Evolutionary conservation across 2,888 invertebrate species (phyloP).

Genomic region (Pollenia griseotomentosa): DNA sequence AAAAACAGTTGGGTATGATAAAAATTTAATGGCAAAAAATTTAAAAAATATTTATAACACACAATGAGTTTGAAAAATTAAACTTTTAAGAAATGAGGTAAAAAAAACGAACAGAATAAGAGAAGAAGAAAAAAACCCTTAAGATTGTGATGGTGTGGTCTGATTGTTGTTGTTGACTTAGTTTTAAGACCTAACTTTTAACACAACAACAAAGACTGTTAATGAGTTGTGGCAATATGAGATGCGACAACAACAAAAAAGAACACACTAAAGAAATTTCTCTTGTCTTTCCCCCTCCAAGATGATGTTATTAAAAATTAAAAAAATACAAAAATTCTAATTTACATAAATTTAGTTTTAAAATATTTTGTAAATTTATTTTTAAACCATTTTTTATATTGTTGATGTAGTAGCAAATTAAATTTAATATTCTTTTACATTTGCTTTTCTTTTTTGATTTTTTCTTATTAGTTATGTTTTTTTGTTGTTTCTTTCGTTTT

Average conservation of each 20-base stretch:
- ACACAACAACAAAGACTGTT: slow-evolving; percentile 47
- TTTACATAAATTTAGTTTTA: slow-evolving; percentile 12
- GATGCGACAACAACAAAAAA: slow-evolving; percentile 27
- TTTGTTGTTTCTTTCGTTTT: slow-evolving; percentile 55
- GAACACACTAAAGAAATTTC: not conserved
- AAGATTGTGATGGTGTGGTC: slow-evolving; percentile 60
- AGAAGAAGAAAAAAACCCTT: slow-evolving; percentile 70
- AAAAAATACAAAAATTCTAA: slow-evolving; percentile 23
- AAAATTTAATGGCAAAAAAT: slow-evolving; percentile 13
- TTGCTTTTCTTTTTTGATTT: slow-evolving; percentile 5
- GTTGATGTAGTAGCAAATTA: slow-evolving; percentile 55
- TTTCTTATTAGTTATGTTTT: slow-evolving; percentile 31
- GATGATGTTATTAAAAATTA: slow-evolving; percentile 27
- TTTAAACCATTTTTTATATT: slow-evolving; percentile 16
- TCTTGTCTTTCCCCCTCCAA: not conserved
- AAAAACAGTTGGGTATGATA: slow-evolving; percentile 15
- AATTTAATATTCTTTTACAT: slow-evolving; percentile 30
- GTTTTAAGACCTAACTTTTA: slow-evolving; percentile 10
- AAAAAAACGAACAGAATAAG: slow-evolving; percentile 20
- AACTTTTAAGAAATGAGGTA: slow-evolving; percentile 61
- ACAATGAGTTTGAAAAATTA: slow-evolving; percentile 23
- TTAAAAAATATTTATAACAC: slow-evolving; percentile 25
- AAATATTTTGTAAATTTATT: not conserved
- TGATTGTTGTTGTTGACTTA: not conserved
- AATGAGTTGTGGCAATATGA: slow-evolving; percentile 60